Base-by-base conservation (phyloP, 2,113 vertebrate species). In the Ptyas mucosa region DNA sequence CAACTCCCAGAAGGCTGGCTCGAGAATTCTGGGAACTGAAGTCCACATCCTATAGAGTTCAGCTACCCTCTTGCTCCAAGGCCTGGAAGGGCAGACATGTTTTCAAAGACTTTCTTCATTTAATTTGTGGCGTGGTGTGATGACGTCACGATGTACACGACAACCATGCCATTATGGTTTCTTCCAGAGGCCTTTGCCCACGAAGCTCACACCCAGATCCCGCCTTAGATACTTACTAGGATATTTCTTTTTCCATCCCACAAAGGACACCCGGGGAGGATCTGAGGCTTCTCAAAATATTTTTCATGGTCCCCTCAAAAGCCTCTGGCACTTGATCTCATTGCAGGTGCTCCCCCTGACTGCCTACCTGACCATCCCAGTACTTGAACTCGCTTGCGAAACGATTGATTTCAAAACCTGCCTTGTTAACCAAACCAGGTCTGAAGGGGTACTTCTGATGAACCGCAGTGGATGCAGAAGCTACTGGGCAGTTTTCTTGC, bases 321-420 rank as follows among this genome's bases (percentile, higher is more conserved):
- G 0, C 5, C 64, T 34, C 15, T 20, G 69, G 69, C 92, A 46
- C 85, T 88, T 89, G 91, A 87, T 90, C 1, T 85, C 43, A 11
- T 89, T 89, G 3, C 93, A 99, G 99, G 94, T 95, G 1, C 97
- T 99, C 58, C 98, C 98, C 51, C 95, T 99, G 86, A 85, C 89
- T 21, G 99, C 98, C 0, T 89, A 93, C 4, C 96, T 99, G 93
- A 93, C 95, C 0, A 93, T 99, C 34, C 97, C 98, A 0, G 95
- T 96, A 1, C 95, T 99, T 26, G 95, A 97, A 91, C 97, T 99
- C 26, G 99, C 99, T 89, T 95, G 94, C 14, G 61, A 97, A 87
- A 94, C 1, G 0, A 21, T 99, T 18, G 96, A 98, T 96, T 99
- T 99, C 15, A 98, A 98, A 39, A 97, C 95, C 89, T 99, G 98